A percentile compares a stretch with the other conserved stretches of the same genome.
phyloP scores from a whole-genome alignment of 2,888 invertebrate genomes.

The Lydus trimaculatus region DNA sequence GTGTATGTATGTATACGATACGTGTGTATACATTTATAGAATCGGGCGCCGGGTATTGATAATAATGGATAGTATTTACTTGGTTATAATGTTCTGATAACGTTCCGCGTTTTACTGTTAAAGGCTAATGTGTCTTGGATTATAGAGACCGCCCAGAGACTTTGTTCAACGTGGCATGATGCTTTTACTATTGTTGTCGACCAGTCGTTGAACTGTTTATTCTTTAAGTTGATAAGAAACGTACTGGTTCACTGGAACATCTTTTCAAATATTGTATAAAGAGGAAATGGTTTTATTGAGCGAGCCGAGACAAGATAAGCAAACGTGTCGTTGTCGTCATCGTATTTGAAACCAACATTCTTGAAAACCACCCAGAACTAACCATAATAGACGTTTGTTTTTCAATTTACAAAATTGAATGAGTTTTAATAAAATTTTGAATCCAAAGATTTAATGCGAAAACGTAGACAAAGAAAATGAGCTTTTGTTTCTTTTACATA shows the following conservation, averaged over 20 bases:
- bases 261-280: constrained; percentile 5
- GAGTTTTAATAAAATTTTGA: not conserved
- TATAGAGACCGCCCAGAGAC: constrained; percentile 19
- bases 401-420: not conserved
- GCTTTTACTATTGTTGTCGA: constrained; percentile 8
- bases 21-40: constrained; percentile 15
- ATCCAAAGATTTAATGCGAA: not conserved
- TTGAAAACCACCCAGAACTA: constrained; percentile 1
- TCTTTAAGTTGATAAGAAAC: constrained; percentile 10
- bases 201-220: constrained; percentile 17
- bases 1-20: not conserved
- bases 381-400: not conserved
- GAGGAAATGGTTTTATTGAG: constrained; percentile 6
- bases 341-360: not conserved
- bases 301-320: constrained; percentile 3
- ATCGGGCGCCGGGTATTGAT: constrained; percentile 32
- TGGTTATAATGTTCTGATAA: constrained; percentile 35
- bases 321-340: not conserved
- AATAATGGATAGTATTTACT: constrained; percentile 38
- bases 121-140: constrained; percentile 32
- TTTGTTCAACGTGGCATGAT: constrained; percentile 1
- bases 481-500: constrained; percentile 24
- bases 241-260: constrained; percentile 2
- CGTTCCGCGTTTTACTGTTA: constrained; percentile 28
- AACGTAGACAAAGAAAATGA: not conserved